These are phyloP conservation scores for Scaeva pyrastri DNA, from an alignment of 2,888 invertebrate genomes.

Conservation along the genomic window DNA sequence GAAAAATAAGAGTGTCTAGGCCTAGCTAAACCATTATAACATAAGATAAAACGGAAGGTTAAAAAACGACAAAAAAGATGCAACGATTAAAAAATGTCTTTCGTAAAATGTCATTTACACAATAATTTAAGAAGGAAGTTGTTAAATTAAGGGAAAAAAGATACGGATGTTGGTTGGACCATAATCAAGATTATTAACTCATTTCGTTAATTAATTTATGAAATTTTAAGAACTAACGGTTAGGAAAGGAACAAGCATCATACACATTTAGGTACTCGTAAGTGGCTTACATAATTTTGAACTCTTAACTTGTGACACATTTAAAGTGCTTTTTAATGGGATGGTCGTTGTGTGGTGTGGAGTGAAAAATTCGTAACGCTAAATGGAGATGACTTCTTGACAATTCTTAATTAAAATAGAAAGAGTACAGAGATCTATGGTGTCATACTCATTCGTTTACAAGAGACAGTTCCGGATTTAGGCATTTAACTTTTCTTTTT, in stretches of 20 bases:
- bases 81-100: not conserved
- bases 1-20: not conserved
- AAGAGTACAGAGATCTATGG: not conserved
- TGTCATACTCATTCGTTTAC: not conserved
- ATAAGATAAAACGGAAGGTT: too few relatives aligned
- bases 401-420: not conserved
- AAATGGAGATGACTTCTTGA: slow-evolving; percentile 19
- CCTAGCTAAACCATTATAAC: too few relatives aligned
- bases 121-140: slow-evolving; percentile 20
- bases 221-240: slow-evolving; percentile 21
- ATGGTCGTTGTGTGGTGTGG: not conserved
- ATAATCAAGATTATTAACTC: slow-evolving; percentile 40
- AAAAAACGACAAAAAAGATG: not conserved
- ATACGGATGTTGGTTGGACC: slow-evolving; percentile 11
- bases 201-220: slow-evolving; percentile 61
- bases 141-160: not conserved
- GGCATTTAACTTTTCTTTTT: not conserved
- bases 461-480: not conserved
- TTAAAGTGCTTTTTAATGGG: not conserved
- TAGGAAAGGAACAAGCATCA: too few relatives aligned
- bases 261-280: not conserved
- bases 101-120: not conserved
- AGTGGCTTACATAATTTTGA: slow-evolving; percentile 20
- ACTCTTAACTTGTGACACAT: slow-evolving; percentile 20
- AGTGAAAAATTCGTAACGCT: not conserved